Evolutionary conservation across 2,888 invertebrate genomes (phyloP).

Genomic region (Agrilus cyanescens): DNA sequence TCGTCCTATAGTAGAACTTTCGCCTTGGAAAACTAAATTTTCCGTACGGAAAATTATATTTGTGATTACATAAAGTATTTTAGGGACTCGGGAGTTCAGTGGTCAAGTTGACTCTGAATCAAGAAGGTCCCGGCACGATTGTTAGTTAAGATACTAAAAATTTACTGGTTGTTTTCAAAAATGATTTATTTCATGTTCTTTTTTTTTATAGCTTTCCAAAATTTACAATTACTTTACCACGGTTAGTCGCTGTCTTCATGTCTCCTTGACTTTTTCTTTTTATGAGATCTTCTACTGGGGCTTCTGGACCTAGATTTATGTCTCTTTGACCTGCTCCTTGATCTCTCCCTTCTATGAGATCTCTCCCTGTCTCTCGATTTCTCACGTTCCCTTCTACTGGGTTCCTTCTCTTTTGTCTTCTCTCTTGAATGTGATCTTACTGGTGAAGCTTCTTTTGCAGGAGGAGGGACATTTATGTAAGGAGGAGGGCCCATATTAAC

Average conservation of each 20-base stretch:
- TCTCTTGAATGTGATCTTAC: constrained; percentile 10
- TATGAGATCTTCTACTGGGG: constrained; percentile 48
- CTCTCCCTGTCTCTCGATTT: constrained; percentile 34
- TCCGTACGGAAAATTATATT: no score
- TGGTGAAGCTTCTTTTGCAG: constrained; percentile 9
- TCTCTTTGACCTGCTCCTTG: constrained; percentile 52
- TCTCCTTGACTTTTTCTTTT: constrained; percentile 57
- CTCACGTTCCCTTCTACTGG: constrained; percentile 15
- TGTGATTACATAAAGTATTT: no score
- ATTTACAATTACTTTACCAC: no score
- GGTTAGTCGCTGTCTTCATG: constrained; percentile 53
- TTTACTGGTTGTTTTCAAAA: no score
- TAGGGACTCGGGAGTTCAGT: no score
- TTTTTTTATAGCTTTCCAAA: no score
- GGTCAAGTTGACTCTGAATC: no score
- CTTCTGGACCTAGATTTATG: constrained; percentile 63
- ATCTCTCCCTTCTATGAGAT: constrained; percentile 54
- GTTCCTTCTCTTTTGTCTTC: constrained; percentile 22
- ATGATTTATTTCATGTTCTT: no score
- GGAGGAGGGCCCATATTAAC: constrained; percentile 29
- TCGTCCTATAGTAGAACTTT: no score
- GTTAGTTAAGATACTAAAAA: no score
- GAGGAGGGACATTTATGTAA: constrained; percentile 21
- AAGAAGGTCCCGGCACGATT: no score
- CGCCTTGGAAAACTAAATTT: no score